Conservation (phyloP, 2,888 invertebrate species). For the Congeria kusceri region DNA sequence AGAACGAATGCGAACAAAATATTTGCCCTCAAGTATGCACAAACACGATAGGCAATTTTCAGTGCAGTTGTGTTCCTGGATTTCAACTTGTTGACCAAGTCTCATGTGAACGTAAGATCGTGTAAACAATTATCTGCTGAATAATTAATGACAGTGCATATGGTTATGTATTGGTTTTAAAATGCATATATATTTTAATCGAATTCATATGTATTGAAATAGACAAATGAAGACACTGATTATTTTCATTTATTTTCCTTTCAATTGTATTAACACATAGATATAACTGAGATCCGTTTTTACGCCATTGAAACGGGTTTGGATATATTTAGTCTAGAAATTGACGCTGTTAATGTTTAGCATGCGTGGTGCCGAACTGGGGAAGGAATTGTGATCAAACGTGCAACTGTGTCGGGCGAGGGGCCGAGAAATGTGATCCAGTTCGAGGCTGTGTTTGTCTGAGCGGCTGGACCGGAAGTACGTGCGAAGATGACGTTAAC, state of each 20-base stretch:
- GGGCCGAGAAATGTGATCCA: slow-evolving; percentile 5
- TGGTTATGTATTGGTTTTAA: too few relatives aligned
- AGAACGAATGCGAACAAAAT: neutral
- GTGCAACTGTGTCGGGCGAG: slow-evolving; percentile 4
- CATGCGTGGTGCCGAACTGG: slow-evolving; percentile 3
- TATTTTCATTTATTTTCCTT: too few relatives aligned
- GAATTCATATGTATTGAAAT: too few relatives aligned
- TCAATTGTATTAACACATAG: too few relatives aligned
- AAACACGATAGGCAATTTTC: neutral
- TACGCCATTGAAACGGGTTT: too few relatives aligned
- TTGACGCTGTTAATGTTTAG: too few relatives aligned
- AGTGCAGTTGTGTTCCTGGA: neutral
- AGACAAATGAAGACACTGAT: too few relatives aligned
- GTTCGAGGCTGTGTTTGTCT: slow-evolving; percentile 3
- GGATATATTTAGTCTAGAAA: too few relatives aligned
- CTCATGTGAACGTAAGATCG: neutral
- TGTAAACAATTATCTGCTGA: too few relatives aligned
- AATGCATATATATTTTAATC: too few relatives aligned
- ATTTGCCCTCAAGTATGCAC: slow-evolving; percentile 3
- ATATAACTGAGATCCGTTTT: too few relatives aligned
- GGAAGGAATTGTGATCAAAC: neutral
- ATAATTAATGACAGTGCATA: too few relatives aligned
- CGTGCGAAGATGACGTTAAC: slow-evolving; percentile 3
- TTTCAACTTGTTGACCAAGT: neutral
- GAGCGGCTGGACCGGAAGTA: slow-evolving; percentile 4